Evolutionary conservation across 2,797 vertebrate genomes (phyloP).

Genomic region (Heliangelus exortis): DNA sequence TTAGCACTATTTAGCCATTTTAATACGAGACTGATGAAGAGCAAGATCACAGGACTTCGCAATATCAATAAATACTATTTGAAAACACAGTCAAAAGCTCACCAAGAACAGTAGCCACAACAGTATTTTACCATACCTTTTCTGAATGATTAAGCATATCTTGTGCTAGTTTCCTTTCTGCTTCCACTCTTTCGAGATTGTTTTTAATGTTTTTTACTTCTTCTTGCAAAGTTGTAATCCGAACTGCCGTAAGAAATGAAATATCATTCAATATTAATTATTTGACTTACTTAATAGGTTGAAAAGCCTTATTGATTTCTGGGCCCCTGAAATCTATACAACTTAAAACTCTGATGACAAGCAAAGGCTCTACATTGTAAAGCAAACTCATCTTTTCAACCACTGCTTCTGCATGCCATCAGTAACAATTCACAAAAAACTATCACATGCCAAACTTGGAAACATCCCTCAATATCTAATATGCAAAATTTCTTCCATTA

Average conservation of each 20-base stretch:
- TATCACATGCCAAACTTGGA: neutral
- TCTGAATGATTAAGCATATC: constrained; percentile 93
- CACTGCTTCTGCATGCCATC: neutral
- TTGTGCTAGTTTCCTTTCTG: constrained; percentile 92
- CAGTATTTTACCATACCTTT: constrained; percentile 82
- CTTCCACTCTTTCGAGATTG: constrained; percentile 89
- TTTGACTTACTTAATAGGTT: neutral
- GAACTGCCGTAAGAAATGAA: constrained; percentile 78
- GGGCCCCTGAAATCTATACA: neutral
- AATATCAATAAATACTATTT: neutral
- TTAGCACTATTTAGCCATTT: neutral
- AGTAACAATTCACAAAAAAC: neutral
- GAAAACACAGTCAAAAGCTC: neutral
- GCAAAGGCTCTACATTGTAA: neutral
- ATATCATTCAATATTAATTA: neutral
- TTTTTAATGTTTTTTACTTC: constrained; percentile 92
- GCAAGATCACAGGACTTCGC: neutral
- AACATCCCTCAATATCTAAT: neutral
- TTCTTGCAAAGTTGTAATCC: constrained; percentile 90
- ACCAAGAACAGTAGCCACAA: neutral
- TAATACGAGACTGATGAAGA: neutral
- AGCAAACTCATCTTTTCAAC: neutral
- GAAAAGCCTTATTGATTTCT: neutral
- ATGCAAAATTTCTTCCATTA: neutral
- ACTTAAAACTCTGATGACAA: neutral